A percentile compares a stretch with the other conserved stretches of the same genome.
Evolutionary conservation across 92 coral and sea anemone genomes (phyloP).

Genomic region (Virgularia gustaviana): DNA sequence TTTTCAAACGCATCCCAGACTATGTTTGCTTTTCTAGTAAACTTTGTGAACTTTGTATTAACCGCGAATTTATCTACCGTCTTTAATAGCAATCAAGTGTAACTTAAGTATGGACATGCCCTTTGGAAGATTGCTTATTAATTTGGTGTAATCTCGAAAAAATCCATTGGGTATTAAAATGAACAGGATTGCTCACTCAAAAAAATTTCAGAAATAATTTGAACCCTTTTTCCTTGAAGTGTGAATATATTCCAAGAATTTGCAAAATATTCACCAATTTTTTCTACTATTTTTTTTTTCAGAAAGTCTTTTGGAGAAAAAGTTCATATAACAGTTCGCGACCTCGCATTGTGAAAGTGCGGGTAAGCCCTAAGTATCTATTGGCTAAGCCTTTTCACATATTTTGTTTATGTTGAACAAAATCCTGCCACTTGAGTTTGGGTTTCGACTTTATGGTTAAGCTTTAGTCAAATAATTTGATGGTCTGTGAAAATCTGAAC

Average conservation of each 20-base stretch:
- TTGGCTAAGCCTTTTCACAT: neutral
- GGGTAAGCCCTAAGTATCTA: slow-evolving; percentile 52
- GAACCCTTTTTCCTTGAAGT: no score
- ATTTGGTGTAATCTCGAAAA: no score
- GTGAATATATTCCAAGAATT: no score
- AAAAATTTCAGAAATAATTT: no score
- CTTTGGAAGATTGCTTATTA: no score
- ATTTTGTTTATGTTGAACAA: neutral
- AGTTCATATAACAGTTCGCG: slow-evolving; percentile 68
- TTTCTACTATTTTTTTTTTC: slow-evolving; percentile 17
- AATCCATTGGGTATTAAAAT: no score
- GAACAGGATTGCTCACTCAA: no score
- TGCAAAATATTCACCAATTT: no score
- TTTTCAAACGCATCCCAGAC: neutral
- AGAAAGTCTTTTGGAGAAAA: slow-evolving; percentile 81
- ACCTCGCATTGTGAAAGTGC: slow-evolving; percentile 77
- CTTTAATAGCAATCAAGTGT: neutral
- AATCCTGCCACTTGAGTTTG: neutral
- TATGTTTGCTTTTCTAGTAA: neutral
- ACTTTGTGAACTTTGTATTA: neutral
- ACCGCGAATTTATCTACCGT: neutral
- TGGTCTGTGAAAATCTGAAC: no score
- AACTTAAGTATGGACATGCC: neutral
- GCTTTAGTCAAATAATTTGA: neutral
- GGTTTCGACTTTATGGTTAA: neutral